Conservation (phyloP, 2,113 vertebrate species). For the Saccopteryx leptura region DNA sequence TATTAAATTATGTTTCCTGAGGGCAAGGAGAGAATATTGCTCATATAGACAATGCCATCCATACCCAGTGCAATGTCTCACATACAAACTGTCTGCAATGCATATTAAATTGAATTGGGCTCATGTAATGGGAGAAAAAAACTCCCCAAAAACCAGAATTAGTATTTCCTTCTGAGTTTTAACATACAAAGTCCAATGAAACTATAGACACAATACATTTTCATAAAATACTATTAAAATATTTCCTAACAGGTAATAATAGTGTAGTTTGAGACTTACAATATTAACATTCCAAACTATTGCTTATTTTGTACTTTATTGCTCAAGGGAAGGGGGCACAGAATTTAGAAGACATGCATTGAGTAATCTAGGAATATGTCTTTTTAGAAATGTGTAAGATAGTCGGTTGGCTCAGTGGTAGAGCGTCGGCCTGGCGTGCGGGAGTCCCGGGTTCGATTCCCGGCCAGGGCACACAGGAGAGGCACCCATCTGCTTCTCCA, state of each 20-base stretch:
- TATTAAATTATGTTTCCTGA: not conserved
- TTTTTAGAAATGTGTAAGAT: not conserved
- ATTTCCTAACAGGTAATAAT: not conserved
- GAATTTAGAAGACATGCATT: not conserved
- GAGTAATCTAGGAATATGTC: not conserved
- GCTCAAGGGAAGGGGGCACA: not conserved
- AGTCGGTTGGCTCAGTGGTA: too few species aligned
- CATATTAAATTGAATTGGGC: not conserved
- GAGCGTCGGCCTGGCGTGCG: too few species aligned
- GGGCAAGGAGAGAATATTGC: not conserved
- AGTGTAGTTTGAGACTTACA: not conserved
- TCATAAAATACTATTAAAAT: slow-evolving; percentile 14
- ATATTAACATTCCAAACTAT: not conserved
- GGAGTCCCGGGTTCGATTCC: too few species aligned
- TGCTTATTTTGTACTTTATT: slow-evolving; percentile 23
- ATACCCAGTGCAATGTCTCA: not conserved
- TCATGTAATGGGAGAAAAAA: not conserved
- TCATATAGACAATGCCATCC: not conserved
- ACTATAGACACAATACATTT: not conserved
- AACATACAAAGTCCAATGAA: not conserved
- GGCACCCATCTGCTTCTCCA: too few species aligned
- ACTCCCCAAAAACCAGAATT: not conserved
- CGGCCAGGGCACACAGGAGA: too few species aligned
- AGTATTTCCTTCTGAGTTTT: not conserved
- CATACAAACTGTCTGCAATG: not conserved